Base-by-base conservation (phyloP, 2,113 vertebrate species). In the Cephalopterus ornatus region DNA sequence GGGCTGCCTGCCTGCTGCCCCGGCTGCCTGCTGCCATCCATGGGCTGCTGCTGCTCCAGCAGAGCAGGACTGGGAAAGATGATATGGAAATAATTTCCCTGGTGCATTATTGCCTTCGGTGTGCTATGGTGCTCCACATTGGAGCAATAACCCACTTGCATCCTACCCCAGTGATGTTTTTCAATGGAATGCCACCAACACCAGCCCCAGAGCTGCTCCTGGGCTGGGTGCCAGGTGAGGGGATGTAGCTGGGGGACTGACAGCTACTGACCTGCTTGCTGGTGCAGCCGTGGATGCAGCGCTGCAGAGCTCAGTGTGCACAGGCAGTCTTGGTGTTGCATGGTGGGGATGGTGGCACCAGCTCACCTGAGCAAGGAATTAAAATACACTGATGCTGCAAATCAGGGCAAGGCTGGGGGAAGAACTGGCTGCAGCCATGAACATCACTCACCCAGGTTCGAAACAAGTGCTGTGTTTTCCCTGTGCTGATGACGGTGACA, bases 171-270 rank as follows among this genome's bases (percentile, higher is more conserved):
- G 49, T 1, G 19, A 13, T 47, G 55, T 32, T 55, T 67, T 55
- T 44, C 1, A 1, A 0, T 42, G 33, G 23, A 41, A 11, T 47
- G 35, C 30, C 35, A 22, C 39, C 18, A 76, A 39, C 6, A 15
- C 9, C 22, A n/a, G 63, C 8, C 22, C 17, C 1, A 3, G 5
- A 87, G 58, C 35, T 65, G 47, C 32, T 16, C 12, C 47, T 2
- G 1, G 9, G 14, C 58, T 59, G 63, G 49, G 39, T 84, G 35
- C 47, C 1, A 2, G 53, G 33, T 1, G 4, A 20, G 33, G 26
- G 22, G 9, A 37, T 11, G 63, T 32, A 41, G 14, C 39, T 0
- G 0, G 49, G 66, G 30, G n/a, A 55, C 71, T 5, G 9, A 5
- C 46, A 39, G 62, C 62, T 68, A n/a, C 61, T 74, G 39, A 14